Evolutionary conservation across 2,888 invertebrate species (phyloP), one percentile per base, ranked within the genome.

Genomic region (Eupeodes latifasciatus): DNA sequence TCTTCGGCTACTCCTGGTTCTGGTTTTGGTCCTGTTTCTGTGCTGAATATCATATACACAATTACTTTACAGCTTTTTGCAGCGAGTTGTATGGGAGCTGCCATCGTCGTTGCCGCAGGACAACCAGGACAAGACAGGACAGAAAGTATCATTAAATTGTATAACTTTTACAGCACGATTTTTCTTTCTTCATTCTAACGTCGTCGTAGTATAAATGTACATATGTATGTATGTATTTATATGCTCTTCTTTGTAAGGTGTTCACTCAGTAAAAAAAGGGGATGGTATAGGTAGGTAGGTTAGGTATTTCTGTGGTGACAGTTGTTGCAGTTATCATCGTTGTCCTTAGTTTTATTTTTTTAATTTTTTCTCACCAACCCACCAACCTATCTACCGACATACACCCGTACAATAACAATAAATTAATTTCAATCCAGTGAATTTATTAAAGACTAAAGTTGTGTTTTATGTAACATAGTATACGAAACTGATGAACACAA

Each of bases 371-470:
- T 40, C 62, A 61, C 34, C 16, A 55, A 47, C 19, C 36, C 14
- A 67, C 71, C 47, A 5, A 40, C 5, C 40, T 40, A 40, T 27
- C 27, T 27, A 40, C 40, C 40, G 9, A 40, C n/a, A 16, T 10
- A 59, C 49, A 9, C 75, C 77, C 67, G 61, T 34, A 59, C 78
- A 84, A 74, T 75, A 74, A 75, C 78, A 78, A 84, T 88, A 88
- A 85, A 88, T 88, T 88, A 64, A 81, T 88, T 88, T 84, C 81
- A 85, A 81, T 88, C 53, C 81, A 88, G 81, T 75, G 81, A 81
- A 66, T 78, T 69, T 62, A 64, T 78, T 57, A 16, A 67, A 81
- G 51, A 61, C 49, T 53, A 40, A 10, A 16, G 36, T 62, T 19
- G 71, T 57, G 5, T 27, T 2, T 27, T 27, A 27, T 27, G 27